A percentile compares a stretch with the other conserved stretches of the same genome.
phyloP scores from a whole-genome alignment of 2,888 invertebrate species.

The Mythimna albipuncta region DNA sequence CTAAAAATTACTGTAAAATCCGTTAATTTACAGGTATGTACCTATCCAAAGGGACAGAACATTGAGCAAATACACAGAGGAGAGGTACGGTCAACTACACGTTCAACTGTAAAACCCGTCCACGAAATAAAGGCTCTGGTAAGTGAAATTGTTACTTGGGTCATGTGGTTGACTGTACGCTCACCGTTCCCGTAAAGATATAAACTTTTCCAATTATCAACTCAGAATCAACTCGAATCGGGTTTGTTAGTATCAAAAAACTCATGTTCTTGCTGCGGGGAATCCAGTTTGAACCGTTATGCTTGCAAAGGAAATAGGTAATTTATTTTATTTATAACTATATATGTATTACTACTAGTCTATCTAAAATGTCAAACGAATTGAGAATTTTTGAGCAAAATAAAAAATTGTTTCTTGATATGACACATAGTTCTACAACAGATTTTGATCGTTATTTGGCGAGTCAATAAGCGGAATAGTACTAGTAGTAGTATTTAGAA shows the following conservation, averaged over 20 bases:
- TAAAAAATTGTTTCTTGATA: too few relatives aligned
- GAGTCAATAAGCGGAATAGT: too few relatives aligned
- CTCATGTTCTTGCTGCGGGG: slow-evolving; percentile 2
- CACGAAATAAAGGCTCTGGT: not conserved
- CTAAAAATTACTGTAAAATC: not conserved
- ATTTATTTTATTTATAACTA: too few relatives aligned
- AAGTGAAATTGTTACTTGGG: not conserved
- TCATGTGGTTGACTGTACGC: not conserved
- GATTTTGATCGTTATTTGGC: too few relatives aligned
- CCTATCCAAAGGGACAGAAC: slow-evolving; percentile 1
- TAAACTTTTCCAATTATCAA: slow-evolving; percentile 52
- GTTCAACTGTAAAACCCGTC: not conserved
- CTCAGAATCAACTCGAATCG: slow-evolving; percentile 34
- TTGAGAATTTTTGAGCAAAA: too few relatives aligned
- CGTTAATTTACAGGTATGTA: slow-evolving; percentile 2
- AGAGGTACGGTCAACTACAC: not conserved
- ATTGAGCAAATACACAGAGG: slow-evolving; percentile 1
- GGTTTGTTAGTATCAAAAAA: slow-evolving; percentile 47
- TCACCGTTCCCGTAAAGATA: slow-evolving; percentile 28
- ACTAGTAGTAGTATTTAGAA: too few relatives aligned
- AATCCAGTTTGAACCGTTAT: slow-evolving; percentile 13
- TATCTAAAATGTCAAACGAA: too few relatives aligned
- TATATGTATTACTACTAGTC: too few relatives aligned
- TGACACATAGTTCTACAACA: too few relatives aligned
- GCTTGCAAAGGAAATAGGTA: not conserved